Evolutionary conservation across 1,140 invertebrate species (phyloP).

Genomic region (Dinoponera quadriceps): DNA sequence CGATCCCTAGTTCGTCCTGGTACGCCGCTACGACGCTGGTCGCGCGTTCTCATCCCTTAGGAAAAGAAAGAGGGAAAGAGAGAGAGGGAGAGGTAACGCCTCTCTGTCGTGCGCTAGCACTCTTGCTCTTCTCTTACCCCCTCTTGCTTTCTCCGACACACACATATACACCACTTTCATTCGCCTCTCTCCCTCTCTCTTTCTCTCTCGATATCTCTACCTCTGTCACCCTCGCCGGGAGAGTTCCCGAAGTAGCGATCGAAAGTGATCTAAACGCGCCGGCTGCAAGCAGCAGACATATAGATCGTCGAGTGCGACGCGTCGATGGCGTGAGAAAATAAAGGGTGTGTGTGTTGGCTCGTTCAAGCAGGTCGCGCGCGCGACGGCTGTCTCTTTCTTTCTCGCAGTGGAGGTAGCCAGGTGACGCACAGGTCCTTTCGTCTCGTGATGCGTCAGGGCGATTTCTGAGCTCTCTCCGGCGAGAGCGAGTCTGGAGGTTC

Average conservation of each 20-base stretch:
- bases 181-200: neutral
- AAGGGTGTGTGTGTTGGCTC: slow-evolving; percentile 2
- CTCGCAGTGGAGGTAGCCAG: neutral
- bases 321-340: neutral
- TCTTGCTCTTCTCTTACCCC: neutral
- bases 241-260: neutral
- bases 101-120: neutral
- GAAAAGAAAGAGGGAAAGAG: neutral
- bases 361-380: neutral
- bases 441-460: neutral
- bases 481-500: neutral
- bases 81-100: neutral
- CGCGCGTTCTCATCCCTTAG: neutral
- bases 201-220: neutral
- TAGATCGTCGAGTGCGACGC: slow-evolving; percentile 51
- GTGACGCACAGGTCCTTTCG: neutral
- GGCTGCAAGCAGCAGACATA: slow-evolving; percentile 16
- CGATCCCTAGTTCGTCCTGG: slow-evolving; percentile 28
- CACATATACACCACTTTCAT: no score
- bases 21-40: slow-evolving; percentile 1
- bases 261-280: slow-evolving; percentile 46
- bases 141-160: neutral
- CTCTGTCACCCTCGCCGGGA: no score
- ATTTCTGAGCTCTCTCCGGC: neutral
- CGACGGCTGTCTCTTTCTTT: no score